These are phyloP conservation scores for Cecidostiba fungosa DNA, from an alignment of 2,888 invertebrate species.

Conservation along the genomic window DNA sequence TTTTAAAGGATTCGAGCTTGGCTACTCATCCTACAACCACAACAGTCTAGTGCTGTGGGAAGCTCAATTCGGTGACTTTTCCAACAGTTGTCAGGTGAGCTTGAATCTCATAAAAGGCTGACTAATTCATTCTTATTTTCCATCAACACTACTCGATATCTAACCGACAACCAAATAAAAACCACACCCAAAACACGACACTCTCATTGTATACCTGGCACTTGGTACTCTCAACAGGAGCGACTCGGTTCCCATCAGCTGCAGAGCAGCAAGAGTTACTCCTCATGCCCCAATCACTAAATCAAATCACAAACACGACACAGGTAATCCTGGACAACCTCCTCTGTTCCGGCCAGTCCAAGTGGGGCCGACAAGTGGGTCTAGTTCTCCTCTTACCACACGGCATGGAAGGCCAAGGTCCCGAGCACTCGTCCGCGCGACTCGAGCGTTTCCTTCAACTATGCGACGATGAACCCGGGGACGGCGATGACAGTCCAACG, in stretches of 20 bases:
- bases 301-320: background rate
- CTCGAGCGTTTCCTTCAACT: slow-evolving; percentile 87
- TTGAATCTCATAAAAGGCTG: no score
- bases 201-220: background rate
- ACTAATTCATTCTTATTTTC: no score
- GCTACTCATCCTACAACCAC: slow-evolving; percentile 90
- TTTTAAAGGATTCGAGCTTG: slow-evolving; percentile 87
- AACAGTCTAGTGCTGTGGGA: slow-evolving; percentile 89
- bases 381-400: slow-evolving; percentile 91
- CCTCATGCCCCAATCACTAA: background rate
- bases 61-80: slow-evolving; percentile 94
- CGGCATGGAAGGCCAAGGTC: slow-evolving; percentile 90
- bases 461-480: slow-evolving; percentile 86
- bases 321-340: slow-evolving; percentile 86
- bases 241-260: background rate
- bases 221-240: background rate
- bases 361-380: slow-evolving; percentile 91
- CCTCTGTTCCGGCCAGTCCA: slow-evolving; percentile 87
- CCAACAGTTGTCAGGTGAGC: slow-evolving; percentile 85
- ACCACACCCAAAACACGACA: no score
- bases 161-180: no score
- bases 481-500: slow-evolving; percentile 81
- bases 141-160: no score
- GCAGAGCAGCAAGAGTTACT: background rate
- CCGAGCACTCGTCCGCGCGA: slow-evolving; percentile 86